These are phyloP conservation scores for Amblyopsis hoosieri DNA, from an alignment of 2,797 vertebrate species.

Conservation along the genomic window DNA sequence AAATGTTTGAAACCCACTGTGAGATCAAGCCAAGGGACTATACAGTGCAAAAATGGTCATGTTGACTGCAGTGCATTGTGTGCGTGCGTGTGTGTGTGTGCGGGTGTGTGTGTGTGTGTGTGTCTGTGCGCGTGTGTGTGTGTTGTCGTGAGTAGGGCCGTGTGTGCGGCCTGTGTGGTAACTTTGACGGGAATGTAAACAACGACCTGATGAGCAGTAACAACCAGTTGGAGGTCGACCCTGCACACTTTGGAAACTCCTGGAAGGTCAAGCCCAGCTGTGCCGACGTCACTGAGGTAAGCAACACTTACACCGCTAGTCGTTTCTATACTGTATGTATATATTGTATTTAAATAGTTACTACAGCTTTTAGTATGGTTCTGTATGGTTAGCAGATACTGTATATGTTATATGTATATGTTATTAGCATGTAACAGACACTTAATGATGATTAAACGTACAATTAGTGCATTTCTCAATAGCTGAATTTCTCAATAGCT, in stretches of 20 bases:
- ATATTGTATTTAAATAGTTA: too few relatives aligned
- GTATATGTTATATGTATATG: too few relatives aligned
- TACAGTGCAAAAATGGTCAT: too few relatives aligned
- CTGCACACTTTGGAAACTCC: constrained; percentile 91
- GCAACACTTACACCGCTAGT: neutral
- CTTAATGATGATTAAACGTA: too few relatives aligned
- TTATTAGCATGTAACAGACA: too few relatives aligned
- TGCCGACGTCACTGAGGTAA: constrained; percentile 88
- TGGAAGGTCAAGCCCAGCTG: constrained; percentile 91
- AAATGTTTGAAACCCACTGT: too few relatives aligned
- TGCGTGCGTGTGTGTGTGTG: neutral
- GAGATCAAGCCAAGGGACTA: too few relatives aligned
- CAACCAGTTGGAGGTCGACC: constrained; percentile 90
- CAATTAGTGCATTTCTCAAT: too few relatives aligned
- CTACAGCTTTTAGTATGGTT: too few relatives aligned
- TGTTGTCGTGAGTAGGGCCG: constrained; percentile 72
- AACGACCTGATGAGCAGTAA: constrained; percentile 93
- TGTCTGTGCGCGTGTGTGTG: neutral
- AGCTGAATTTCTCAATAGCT: too few relatives aligned
- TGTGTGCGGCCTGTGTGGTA: constrained; percentile 95
- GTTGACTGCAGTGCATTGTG: neutral
- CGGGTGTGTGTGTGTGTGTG: constrained; percentile 82
- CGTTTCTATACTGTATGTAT: too few relatives aligned
- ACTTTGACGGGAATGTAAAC: constrained; percentile 93
- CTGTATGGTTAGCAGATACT: too few relatives aligned